Percentiles rank a stretch among this genome's conserved stretches.
Evolutionary conservation across 2,113 vertebrate genomes (phyloP).

Genomic region (Pavo muticus): DNA sequence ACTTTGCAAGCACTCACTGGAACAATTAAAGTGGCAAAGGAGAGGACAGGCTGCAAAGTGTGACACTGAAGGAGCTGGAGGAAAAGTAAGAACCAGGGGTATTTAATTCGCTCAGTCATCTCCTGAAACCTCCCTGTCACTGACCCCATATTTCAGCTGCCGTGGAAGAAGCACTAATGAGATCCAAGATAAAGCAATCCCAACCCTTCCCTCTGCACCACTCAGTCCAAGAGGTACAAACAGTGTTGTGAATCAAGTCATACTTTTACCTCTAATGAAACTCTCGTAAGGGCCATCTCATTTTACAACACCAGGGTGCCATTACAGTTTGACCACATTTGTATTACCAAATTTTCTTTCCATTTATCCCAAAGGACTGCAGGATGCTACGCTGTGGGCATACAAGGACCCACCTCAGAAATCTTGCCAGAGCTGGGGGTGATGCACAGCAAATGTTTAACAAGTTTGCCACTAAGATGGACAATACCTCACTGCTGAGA

Average conservation of each 20-base stretch:
- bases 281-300: neutral
- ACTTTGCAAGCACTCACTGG: neutral
- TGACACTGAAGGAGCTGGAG: neutral
- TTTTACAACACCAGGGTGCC: neutral
- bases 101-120: neutral
- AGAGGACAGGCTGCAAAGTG: neutral
- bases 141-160: neutral
- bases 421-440: neutral
- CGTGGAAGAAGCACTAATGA: neutral
- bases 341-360: neutral
- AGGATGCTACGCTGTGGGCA: neutral
- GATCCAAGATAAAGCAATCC: constrained; percentile 7
- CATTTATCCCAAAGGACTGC: neutral
- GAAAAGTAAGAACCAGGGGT: neutral
- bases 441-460: neutral
- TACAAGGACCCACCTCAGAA: neutral
- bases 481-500: constrained; percentile 46
- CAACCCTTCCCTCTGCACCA: neutral
- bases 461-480: constrained; percentile 24
- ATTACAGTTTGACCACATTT: neutral
- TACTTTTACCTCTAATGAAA: neutral
- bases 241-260: fast-evolving
- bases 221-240: neutral
- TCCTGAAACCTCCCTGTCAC: neutral
- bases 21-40: neutral